phyloP scores from a whole-genome alignment of 2,888 invertebrate genomes.

The Polydrusus pterygomalis region DNA sequence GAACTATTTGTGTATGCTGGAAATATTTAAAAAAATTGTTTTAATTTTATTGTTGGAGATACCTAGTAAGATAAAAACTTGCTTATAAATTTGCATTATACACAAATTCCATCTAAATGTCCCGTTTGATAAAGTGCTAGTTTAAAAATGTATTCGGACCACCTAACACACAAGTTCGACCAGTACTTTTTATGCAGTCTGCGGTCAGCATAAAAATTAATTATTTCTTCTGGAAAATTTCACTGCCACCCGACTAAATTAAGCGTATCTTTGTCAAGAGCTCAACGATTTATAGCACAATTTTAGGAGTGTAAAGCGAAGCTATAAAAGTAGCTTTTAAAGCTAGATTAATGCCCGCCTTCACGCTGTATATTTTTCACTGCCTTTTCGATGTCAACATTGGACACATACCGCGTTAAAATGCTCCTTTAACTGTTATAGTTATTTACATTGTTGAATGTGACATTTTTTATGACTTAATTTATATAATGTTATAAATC shows the following conservation, averaged over 20 bases:
- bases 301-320: slow-evolving; percentile 55
- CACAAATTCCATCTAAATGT: no score
- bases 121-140: no score
- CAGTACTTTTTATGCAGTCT: background rate
- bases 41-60: no score
- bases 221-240: slow-evolving; percentile 44
- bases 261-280: slow-evolving; percentile 51
- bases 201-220: slow-evolving; percentile 40
- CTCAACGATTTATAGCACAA: slow-evolving; percentile 53
- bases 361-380: slow-evolving; percentile 51
- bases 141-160: no score
- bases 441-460: background rate
- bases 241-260: slow-evolving; percentile 48
- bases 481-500: no score
- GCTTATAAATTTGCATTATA: no score
- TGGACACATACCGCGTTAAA: background rate
- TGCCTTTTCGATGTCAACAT: slow-evolving; percentile 31
- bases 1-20: no score
- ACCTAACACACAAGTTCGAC: background rate
- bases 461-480: no score
- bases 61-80: no score
- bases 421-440: background rate
- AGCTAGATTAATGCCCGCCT: slow-evolving; percentile 54
- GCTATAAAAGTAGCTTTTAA: slow-evolving; percentile 55
- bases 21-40: no score